Evolutionary conservation across 2,113 vertebrate species (phyloP).

Genomic region (Actenoides hombroni): DNA sequence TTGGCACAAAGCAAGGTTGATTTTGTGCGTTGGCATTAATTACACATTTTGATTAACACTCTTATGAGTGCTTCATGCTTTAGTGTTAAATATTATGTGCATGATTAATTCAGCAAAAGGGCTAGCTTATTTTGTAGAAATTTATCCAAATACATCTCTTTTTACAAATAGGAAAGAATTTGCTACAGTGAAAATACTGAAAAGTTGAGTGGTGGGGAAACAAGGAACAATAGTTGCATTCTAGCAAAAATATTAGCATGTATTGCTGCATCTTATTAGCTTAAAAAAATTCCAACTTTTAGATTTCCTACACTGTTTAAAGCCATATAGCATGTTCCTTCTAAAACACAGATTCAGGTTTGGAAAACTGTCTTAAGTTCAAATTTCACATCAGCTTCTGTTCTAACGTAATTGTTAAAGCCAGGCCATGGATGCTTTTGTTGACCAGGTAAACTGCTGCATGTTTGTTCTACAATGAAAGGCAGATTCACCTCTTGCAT

Average conservation of each 20-base stretch:
- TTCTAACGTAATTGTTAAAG: neutral
- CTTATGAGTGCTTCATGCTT: neutral
- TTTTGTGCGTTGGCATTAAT: neutral
- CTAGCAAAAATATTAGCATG: neutral
- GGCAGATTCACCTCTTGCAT: neutral
- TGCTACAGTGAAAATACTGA: neutral
- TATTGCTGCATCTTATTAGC: neutral
- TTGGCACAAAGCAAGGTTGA: neutral
- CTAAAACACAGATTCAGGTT: neutral
- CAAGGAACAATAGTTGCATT: neutral
- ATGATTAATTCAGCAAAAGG: neutral
- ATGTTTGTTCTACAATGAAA: neutral
- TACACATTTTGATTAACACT: neutral
- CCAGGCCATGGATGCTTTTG: neutral
- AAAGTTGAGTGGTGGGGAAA: neutral
- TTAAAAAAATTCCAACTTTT: neutral
- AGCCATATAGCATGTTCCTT: neutral
- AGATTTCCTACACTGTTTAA: neutral
- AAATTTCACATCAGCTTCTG: neutral
- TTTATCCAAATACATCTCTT: neutral
- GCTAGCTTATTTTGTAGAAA: neutral
- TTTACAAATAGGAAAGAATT: neutral
- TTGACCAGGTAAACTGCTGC: neutral
- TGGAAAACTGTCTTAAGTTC: neutral
- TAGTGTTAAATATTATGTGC: neutral